These are phyloP conservation scores for Cyanocitta stelleri DNA, from an alignment of 2,113 vertebrate genomes.

Conservation along the genomic window DNA sequence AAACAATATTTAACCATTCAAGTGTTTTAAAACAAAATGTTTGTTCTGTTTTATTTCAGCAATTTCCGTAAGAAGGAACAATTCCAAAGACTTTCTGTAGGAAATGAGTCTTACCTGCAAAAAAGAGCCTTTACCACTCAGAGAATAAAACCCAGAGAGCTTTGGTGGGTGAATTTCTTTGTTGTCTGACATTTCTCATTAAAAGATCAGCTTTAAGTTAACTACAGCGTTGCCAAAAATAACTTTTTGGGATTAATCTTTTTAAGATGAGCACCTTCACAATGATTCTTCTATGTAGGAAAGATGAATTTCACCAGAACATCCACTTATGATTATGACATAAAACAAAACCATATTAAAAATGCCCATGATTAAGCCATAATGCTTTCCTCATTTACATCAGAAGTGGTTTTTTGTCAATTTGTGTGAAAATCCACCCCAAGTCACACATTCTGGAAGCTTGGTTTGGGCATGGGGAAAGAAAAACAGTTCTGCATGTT, in stretches of 20 bases:
- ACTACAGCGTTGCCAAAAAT: background rate
- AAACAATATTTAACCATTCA: background rate
- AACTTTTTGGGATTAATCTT: background rate
- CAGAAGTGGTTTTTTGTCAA: background rate
- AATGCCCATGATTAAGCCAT: background rate
- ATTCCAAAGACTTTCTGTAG: background rate
- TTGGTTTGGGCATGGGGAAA: background rate
- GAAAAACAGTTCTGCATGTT: background rate
- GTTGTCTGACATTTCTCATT: background rate
- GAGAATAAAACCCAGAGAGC: background rate
- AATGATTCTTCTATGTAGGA: background rate
- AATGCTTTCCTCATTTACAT: background rate
- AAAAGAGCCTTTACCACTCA: background rate
- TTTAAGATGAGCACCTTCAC: background rate
- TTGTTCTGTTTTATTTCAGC: background rate
- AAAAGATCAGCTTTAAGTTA: background rate
- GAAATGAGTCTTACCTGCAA: background rate
- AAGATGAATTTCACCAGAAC: background rate
- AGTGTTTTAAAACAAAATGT: background rate
- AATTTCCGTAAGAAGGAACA: background rate
- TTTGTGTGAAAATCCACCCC: background rate
- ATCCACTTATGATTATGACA: background rate
- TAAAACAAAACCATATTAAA: background rate
- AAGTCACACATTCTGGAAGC: background rate
- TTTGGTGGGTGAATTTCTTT: background rate